These are phyloP conservation scores for Mastomys natalensis DNA, from an alignment of 2,113 vertebrate species.

Conservation along the genomic window DNA sequence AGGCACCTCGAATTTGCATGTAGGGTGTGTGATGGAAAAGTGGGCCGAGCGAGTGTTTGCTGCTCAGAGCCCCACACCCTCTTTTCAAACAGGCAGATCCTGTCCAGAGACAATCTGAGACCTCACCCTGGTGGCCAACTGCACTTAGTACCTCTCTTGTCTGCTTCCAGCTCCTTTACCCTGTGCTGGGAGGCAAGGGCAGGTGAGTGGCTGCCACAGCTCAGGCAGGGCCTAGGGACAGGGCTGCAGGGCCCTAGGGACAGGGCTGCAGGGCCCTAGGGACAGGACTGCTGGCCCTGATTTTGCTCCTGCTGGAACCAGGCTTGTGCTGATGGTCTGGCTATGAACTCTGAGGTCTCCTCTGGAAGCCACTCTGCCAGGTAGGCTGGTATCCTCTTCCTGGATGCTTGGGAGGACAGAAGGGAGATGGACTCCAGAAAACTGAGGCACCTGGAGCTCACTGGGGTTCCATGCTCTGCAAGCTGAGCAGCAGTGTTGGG, in stretches of 20 bases:
- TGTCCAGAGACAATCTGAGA: neutral
- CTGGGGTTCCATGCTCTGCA: rapidly evolving
- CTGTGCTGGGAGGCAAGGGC: no score
- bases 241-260: no score
- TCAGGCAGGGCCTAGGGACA: neutral
- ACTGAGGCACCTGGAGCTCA: neutral
- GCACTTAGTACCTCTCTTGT: neutral
- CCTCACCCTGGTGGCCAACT: neutral
- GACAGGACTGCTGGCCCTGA: neutral
- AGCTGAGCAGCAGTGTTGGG: neutral
- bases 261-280: no score
- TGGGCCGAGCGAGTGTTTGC: neutral
- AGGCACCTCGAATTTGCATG: neutral
- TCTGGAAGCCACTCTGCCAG: neutral
- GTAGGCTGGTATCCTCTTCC: neutral
- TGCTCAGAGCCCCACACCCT: neutral
- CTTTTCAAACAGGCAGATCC: conserved; percentile 68
- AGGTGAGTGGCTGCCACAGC: neutral
- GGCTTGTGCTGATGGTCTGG: rapidly evolving
- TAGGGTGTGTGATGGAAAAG: neutral
- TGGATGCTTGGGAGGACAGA: rapidly evolving
- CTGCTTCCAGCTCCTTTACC: neutral
- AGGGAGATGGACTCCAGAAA: neutral
- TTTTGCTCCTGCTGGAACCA: neutral
- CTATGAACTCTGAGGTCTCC: conserved; percentile 4